Evolutionary conservation across 2,888 invertebrate species (phyloP), one percentile per base, ranked within the genome.

Genomic region (Tetranychus piercei): DNA sequence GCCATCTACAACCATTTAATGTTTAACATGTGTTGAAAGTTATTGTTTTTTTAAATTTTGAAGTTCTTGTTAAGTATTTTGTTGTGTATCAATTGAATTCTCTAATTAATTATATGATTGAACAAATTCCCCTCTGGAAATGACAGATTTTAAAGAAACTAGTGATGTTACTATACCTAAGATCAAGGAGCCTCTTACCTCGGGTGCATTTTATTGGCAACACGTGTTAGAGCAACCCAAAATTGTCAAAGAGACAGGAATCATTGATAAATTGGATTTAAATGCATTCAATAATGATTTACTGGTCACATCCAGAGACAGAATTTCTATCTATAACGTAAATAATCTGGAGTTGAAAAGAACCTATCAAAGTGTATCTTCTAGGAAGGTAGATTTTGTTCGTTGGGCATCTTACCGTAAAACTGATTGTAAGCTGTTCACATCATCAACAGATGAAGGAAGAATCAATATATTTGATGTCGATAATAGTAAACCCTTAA

Each of bases 181-280:
- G 22, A 72, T 74, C 18, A 72, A 65, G 9, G 72, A 76, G 23
- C 74, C 71, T 23, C 34, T 76, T 43, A 64, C 67, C 6, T 66
- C 71, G n/a, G 70, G 72, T 18, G 76, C 76, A 20, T 23, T 69
- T 11, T 23, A 71, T 73, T 76, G 76, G 76, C 44, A 74, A 69
- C 76, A 69, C 9, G 23, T n/a, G 9, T 44, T 76, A 43, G 67
- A 76, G 20, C 64, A 71, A 8, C 72, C 73, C 7, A 72, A 71
- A 45, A 67, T 76, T 66, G 87, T 92, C 0, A 94, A 95, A 82
- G 95, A 96, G 83, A 92, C 90, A 83, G 93, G 93, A 34, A 88
- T 91, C 0, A 90, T 97, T 74, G 92, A 94, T 81, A 89, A 91
- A 80, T 87, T 96, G 70, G 90, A 94, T 81, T 92, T 96, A 81